These are phyloP conservation scores for Nibea coibor DNA, from an alignment of 2,113 vertebrate genomes.

Conservation along the genomic window DNA sequence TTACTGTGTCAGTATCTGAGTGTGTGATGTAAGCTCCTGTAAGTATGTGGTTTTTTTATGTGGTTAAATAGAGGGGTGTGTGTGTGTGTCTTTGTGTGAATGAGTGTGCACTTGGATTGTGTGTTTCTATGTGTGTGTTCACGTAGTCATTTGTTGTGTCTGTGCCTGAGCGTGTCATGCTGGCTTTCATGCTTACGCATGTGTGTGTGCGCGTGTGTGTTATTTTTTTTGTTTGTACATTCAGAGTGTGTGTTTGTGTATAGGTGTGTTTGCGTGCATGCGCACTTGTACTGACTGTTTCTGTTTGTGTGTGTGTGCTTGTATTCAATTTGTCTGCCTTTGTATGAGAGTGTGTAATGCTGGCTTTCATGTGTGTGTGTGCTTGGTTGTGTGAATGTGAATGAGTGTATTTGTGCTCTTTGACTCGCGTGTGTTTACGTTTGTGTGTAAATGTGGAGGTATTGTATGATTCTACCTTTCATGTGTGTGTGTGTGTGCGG, in stretches of 20 bases:
- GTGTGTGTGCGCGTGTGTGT: not conserved
- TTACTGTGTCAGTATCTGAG: conserved; percentile 24
- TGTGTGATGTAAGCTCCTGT: conserved; percentile 28
- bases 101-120: not conserved
- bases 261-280: not conserved
- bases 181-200: not conserved
- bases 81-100: not conserved
- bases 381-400: not conserved
- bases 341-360: conserved; percentile 1
- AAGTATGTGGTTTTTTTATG: conserved; percentile 12
- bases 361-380: not conserved
- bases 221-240: not conserved
- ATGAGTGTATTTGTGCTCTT: not conserved
- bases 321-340: not conserved
- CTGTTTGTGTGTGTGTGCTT: not conserved
- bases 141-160: not conserved
- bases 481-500: conserved; percentile 40
- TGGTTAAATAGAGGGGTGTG: conserved; percentile 3
- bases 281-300: not conserved
- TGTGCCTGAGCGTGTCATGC: not conserved
- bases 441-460: not conserved
- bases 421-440: not conserved
- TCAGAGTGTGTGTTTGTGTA: not conserved
- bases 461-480: conserved; percentile 31
- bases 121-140: not conserved